These are phyloP conservation scores for Ptilonorhynchus violaceus DNA, from an alignment of 2,113 vertebrate species.

Conservation along the genomic window DNA sequence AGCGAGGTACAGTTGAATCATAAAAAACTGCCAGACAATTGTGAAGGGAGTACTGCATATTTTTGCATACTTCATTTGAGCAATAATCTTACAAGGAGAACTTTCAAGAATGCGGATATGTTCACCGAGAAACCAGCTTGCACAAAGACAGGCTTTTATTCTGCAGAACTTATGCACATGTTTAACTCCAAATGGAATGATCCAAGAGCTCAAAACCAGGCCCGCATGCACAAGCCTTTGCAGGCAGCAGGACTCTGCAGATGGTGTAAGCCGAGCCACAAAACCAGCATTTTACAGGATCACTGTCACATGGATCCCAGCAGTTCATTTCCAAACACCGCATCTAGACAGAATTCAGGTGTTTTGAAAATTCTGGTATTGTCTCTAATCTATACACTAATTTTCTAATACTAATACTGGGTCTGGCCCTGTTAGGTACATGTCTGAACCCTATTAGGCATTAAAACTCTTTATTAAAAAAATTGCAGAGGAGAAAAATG, in stretches of 20 bases:
- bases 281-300: accelerated
- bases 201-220: neutral
- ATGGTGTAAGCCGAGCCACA: neutral
- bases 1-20: neutral
- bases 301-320: neutral
- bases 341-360: neutral
- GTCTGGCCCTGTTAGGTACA: neutral
- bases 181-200: neutral
- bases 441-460: neutral
- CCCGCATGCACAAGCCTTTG: neutral
- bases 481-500: neutral
- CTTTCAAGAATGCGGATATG: neutral
- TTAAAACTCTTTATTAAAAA: neutral
- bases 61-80: neutral
- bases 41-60: neutral
- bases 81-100: neutral
- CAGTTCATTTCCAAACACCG: neutral
- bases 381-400: neutral
- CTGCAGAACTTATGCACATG: neutral
- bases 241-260: neutral
- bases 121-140: neutral
- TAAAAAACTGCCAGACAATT: neutral
- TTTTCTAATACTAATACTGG: neutral
- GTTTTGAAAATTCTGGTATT: neutral
- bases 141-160: neutral